Evolutionary conservation across 2,888 invertebrate genomes (phyloP).

Genomic region (Argynnis bischoffii): DNA sequence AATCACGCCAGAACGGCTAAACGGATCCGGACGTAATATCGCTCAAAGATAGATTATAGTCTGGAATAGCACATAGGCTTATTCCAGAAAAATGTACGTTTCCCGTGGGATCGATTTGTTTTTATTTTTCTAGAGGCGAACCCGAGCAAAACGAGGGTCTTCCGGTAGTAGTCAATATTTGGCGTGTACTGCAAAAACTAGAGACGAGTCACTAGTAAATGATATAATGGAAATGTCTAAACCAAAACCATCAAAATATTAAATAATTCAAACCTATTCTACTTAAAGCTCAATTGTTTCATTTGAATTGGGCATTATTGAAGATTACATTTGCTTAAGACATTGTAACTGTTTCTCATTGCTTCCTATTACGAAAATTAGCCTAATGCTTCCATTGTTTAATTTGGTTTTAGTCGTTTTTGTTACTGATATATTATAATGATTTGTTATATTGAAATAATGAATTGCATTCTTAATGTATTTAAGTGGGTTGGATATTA

Average conservation of each 20-base stretch:
- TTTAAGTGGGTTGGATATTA: no score
- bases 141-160: no score
- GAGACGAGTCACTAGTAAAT: neutral
- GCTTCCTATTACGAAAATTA: constrained; percentile 9
- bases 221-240: neutral
- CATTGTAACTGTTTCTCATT: constrained; percentile 20
- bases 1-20: no score
- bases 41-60: no score
- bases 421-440: neutral
- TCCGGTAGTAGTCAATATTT: neutral
- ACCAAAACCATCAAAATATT: constrained; percentile 8
- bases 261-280: constrained; percentile 10
- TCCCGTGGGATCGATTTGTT: no score
- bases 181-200: neutral
- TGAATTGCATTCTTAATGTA: no score
- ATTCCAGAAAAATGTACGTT: no score
- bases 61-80: no score
- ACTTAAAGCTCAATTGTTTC: constrained; percentile 2
- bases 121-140: no score
- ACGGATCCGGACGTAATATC: no score
- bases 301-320: constrained; percentile 5
- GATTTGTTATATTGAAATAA: neutral
- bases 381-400: neutral
- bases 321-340: constrained; percentile 28
- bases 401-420: neutral